A percentile compares a stretch with the other conserved stretches of the same genome.
Evolutionary conservation across 2,113 vertebrate genomes (phyloP).

Genomic region (Lutjanus erythropterus): DNA sequence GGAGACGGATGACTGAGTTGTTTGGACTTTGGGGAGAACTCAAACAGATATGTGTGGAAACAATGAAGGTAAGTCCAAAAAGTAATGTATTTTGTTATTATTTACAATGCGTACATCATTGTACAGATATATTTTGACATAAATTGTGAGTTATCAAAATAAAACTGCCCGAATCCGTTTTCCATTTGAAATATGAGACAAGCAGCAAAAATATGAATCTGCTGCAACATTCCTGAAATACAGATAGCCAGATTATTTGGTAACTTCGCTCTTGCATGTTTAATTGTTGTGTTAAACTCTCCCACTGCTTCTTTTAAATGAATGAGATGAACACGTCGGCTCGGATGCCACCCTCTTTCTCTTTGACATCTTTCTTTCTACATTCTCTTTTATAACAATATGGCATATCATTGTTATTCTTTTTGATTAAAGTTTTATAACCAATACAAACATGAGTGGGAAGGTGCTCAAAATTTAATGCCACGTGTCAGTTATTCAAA

Average conservation of each 20-base stretch:
- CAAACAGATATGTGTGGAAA: background rate
- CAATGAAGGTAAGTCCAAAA: background rate
- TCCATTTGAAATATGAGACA: background rate
- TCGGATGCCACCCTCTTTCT: background rate
- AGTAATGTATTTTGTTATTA: background rate
- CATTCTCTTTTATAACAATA: slow-evolving; percentile 37
- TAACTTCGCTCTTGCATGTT: background rate
- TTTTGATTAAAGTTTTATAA: slow-evolving; percentile 65
- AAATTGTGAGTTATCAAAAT: background rate
- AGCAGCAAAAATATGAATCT: background rate
- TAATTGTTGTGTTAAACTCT: slow-evolving; percentile 14
- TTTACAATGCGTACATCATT: background rate
- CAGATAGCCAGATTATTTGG: background rate
- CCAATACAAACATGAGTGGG: slow-evolving; percentile 33
- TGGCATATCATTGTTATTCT: slow-evolving; percentile 25
- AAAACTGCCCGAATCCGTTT: background rate
- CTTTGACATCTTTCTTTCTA: slow-evolving; percentile 23
- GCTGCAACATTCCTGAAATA: background rate
- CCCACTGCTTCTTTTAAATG: background rate
- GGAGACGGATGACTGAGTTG: background rate
- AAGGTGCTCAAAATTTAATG: slow-evolving; percentile 45
- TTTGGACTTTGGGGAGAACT: background rate
- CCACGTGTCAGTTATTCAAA: slow-evolving; percentile 11
- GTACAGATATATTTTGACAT: no score
- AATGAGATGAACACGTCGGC: background rate